phyloP scores from a whole-genome alignment of 2,888 invertebrate genomes.

The Parnassius smintheus region DNA sequence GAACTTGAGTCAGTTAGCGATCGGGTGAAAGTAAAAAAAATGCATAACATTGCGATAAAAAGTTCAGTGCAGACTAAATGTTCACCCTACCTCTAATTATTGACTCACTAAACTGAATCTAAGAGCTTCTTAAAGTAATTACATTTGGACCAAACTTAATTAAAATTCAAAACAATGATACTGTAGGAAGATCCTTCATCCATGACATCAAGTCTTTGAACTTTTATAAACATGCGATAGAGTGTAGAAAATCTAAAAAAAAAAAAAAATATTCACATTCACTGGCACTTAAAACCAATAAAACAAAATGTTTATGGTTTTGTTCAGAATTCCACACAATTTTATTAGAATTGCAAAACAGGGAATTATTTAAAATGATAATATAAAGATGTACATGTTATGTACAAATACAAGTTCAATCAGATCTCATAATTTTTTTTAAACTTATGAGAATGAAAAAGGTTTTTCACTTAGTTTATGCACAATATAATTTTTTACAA shows the following conservation, averaged over 20 bases:
- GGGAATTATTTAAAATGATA: no score
- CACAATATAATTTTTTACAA: neutral
- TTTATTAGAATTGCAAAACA: no score
- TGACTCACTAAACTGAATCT: slow-evolving; percentile 42
- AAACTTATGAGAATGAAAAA: neutral
- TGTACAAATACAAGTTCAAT: neutral
- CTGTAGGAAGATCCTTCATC: slow-evolving; percentile 10
- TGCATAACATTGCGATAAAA: slow-evolving; percentile 24
- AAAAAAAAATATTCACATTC: slow-evolving; percentile 49
- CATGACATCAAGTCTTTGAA: slow-evolving; percentile 11
- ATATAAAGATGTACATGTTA: neutral
- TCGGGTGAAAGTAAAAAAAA: slow-evolving; percentile 41
- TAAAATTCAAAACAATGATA: slow-evolving; percentile 45
- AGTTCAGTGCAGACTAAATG: slow-evolving; percentile 29
- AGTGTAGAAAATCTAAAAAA: slow-evolving; percentile 74
- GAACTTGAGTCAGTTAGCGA: slow-evolving; percentile 64
- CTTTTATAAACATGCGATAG: slow-evolving; percentile 55
- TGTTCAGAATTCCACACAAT: neutral
- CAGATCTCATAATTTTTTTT: no score
- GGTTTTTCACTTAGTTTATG: neutral
- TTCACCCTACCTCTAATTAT: slow-evolving; percentile 52
- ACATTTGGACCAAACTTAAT: slow-evolving; percentile 39
- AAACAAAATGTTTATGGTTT: slow-evolving; percentile 44
- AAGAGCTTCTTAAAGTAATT: slow-evolving; percentile 45
- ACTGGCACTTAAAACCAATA: slow-evolving; percentile 65